Evolutionary conservation across 2,888 invertebrate species (phyloP).

Genomic region (Ligdia adustata): DNA sequence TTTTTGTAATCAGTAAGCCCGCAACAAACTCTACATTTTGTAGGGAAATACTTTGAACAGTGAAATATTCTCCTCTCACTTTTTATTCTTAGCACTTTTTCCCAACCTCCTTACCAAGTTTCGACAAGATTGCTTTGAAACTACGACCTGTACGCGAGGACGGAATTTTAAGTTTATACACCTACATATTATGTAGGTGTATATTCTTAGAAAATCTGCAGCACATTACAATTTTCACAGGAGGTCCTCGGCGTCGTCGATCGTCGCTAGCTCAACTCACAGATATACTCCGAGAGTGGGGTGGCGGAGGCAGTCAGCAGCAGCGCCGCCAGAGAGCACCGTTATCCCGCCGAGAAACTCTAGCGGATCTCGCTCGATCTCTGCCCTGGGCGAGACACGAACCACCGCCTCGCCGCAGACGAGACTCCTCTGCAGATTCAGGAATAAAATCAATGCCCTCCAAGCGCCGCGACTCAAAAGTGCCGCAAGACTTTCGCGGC

Average conservation of each 20-base stretch:
- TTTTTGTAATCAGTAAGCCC: too few relatives aligned
- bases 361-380: slow-evolving; percentile 94
- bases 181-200: too few relatives aligned
- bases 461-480: slow-evolving; percentile 89
- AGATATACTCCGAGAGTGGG: slow-evolving; percentile 95
- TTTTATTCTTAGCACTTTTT: too few relatives aligned
- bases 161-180: too few relatives aligned
- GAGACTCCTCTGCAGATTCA: slow-evolving; percentile 94
- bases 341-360: slow-evolving; percentile 92
- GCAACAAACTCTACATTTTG: too few relatives aligned
- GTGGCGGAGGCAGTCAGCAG: slow-evolving; percentile 85
- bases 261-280: slow-evolving; percentile 95
- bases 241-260: slow-evolving; percentile 88
- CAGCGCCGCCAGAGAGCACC: slow-evolving; percentile 85
- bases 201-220: too few relatives aligned
- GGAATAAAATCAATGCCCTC: slow-evolving; percentile 91
- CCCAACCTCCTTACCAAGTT: too few relatives aligned
- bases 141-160: too few relatives aligned
- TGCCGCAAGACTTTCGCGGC: slow-evolving; percentile 86
- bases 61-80: too few relatives aligned
- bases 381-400: slow-evolving; percentile 90
- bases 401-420: slow-evolving; percentile 87
- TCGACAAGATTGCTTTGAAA: too few relatives aligned
- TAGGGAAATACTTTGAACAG: too few relatives aligned
- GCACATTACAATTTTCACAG: too few relatives aligned